phyloP scores from a whole-genome alignment of 1,140 invertebrate genomes.

The Drosophila aff. region DNA sequence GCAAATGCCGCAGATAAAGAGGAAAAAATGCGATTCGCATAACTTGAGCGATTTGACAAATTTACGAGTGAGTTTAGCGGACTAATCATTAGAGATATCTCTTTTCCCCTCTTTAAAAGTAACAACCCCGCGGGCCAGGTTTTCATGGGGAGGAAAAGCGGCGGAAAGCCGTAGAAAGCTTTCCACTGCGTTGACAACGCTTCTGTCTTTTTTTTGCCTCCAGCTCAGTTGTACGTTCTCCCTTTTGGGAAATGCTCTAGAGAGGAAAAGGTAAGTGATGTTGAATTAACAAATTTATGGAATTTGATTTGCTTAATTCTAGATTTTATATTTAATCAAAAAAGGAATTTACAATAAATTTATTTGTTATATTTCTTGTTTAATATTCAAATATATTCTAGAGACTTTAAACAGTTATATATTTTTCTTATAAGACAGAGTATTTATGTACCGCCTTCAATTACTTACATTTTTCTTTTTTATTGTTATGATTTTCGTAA shows the following conservation, averaged over 20 bases:
- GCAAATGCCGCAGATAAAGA: conserved; percentile 60
- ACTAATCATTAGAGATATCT: conserved; percentile 75
- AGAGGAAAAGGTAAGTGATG: background rate
- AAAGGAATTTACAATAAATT: background rate
- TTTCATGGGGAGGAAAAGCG: conserved; percentile 15
- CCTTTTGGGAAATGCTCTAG: conserved; percentile 7
- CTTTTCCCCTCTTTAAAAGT: conserved; percentile 13
- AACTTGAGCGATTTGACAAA: conserved; percentile 79
- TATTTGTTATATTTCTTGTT: background rate
- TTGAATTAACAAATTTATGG: background rate
- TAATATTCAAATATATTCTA: background rate
- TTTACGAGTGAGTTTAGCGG: conserved; percentile 78
- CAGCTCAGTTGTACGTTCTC: conserved; percentile 2
- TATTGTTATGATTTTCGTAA: conserved; percentile 44
- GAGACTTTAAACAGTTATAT: rapidly evolving
- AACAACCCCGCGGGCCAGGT: conserved; percentile 49
- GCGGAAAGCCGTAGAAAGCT: conserved; percentile 19
- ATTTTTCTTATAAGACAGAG: conserved; percentile 12
- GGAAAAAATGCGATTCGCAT: conserved; percentile 51
- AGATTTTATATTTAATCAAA: background rate
- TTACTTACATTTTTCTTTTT: background rate
- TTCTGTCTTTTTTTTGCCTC: conserved; percentile 2
- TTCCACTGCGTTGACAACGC: conserved; percentile 32
- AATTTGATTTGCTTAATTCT: background rate
- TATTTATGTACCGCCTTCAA: background rate